Evolutionary conservation across 2,888 invertebrate genomes (phyloP).

Genomic region (Drosophila crucigera): DNA sequence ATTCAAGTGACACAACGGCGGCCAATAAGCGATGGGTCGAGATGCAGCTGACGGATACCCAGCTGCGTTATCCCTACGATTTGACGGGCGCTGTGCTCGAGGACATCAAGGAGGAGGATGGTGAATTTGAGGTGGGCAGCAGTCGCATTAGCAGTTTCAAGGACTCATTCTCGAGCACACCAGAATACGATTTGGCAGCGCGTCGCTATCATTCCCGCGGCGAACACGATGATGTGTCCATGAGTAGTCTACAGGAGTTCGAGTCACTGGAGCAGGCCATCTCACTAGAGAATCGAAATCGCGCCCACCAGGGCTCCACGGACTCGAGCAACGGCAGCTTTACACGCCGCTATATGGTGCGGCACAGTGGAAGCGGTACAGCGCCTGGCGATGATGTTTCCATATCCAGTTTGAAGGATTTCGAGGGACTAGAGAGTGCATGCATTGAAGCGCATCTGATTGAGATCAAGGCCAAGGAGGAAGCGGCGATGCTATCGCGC

Average conservation of each 20-base stretch:
- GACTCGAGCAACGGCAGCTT: conserved; percentile 94
- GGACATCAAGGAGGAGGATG: conserved; percentile 97
- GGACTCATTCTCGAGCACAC: conserved; percentile 95
- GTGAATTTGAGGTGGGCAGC: conserved; percentile 93
- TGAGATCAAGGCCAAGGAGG: conserved; percentile 93
- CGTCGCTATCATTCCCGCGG: conserved; percentile 91
- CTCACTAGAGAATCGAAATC: conserved; percentile 91
- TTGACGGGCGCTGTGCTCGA: conserved; percentile 93
- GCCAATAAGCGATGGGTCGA: conserved; percentile 95
- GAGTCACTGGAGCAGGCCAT: conserved; percentile 95
- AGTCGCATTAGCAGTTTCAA: conserved; percentile 91
- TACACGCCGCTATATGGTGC: conserved; percentile 89
- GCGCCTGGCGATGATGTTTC: conserved; percentile 91
- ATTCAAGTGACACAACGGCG: conserved; percentile 89
- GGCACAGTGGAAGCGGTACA: conserved; percentile 87
- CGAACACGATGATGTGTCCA: conserved; percentile 96
- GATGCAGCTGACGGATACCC: conserved; percentile 90
- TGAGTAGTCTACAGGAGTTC: conserved; percentile 97
- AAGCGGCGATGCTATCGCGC: conserved; percentile 90
- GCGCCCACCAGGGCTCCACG: conserved; percentile 90
- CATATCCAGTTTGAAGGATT: conserved; percentile 94
- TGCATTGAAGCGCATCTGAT: conserved; percentile 93
- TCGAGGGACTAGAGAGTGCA: conserved; percentile 95
- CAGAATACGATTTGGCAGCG: conserved; percentile 95
- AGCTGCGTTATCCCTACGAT: conserved; percentile 90